Percentiles rank a stretch among this genome's conserved stretches.
Evolutionary conservation across 1,140 invertebrate species (phyloP).

Genomic region (Zophobas atratus): DNA sequence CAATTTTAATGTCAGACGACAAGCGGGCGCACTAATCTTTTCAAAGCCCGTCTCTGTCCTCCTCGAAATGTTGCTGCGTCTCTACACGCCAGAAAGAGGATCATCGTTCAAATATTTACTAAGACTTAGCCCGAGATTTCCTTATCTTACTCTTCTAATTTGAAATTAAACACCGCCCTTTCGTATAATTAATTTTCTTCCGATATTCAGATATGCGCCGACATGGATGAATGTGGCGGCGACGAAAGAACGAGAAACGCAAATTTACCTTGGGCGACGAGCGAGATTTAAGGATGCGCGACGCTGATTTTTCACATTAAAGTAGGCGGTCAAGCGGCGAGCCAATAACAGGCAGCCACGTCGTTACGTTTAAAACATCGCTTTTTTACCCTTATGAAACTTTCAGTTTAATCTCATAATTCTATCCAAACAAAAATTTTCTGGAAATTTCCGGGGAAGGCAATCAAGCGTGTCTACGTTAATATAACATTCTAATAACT

Average conservation of each 20-base stretch:
- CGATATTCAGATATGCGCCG: slow-evolving; percentile 27
- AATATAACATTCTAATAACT: too few species aligned
- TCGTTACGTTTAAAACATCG: too few species aligned
- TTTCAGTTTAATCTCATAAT: too few species aligned
- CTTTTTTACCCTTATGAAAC: too few species aligned
- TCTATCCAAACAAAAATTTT: too few species aligned
- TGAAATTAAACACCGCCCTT: slow-evolving; percentile 37
- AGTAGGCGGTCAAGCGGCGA: too few species aligned
- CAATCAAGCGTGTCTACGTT: too few species aligned
- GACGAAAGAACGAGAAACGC: slow-evolving; percentile 1
- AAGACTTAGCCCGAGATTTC: slow-evolving; percentile 42
- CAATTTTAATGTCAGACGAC: slow-evolving; percentile 47
- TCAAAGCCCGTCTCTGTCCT: slow-evolving; percentile 45
- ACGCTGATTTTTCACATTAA: too few species aligned
- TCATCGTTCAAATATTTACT: slow-evolving; percentile 47
- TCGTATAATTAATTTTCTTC: slow-evolving; percentile 47
- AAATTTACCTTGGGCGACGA: background rate
- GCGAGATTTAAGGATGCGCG: too few species aligned
- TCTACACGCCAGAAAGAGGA: slow-evolving; percentile 36
- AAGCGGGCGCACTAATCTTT: slow-evolving; percentile 45
- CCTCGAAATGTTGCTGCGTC: slow-evolving; percentile 24
- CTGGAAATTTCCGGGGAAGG: too few species aligned
- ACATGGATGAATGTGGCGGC: slow-evolving; percentile 1
- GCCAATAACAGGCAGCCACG: too few species aligned
- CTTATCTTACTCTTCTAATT: slow-evolving; percentile 45